Percentiles rank a stretch among this genome's conserved stretches.
Conservation (phyloP, 2,888 invertebrate species). For the Melanchra persicariae region DNA sequence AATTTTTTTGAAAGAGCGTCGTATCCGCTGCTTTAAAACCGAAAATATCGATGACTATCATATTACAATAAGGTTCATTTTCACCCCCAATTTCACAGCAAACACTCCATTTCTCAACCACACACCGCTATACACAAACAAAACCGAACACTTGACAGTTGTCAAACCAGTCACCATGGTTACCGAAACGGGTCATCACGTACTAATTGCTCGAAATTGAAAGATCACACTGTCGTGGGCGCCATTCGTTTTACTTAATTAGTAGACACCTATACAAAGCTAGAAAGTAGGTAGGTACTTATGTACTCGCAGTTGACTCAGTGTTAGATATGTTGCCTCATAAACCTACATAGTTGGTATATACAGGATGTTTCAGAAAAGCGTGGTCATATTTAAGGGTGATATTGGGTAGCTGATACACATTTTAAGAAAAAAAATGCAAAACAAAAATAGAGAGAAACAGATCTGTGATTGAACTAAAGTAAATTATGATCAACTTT, state of each 20-base stretch:
- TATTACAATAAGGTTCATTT: background rate
- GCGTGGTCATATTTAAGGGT: no score
- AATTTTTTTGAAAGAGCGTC: no score
- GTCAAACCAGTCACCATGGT: conserved; percentile 16
- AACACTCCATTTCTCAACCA: background rate
- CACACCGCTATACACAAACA: conserved; percentile 11
- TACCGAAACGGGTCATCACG: conserved; percentile 42
- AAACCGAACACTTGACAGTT: conserved; percentile 2
- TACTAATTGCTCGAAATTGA: conserved; percentile 56
- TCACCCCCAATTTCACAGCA: background rate
- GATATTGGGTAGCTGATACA: no score
- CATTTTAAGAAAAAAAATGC: no score
- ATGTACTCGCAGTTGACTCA: conserved; percentile 19
- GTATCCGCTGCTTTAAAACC: no score
- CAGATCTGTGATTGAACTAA: no score
- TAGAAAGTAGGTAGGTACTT: conserved; percentile 27
- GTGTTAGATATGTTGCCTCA: conserved; percentile 10
- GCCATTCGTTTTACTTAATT: conserved; percentile 43
- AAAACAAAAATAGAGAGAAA: no score
- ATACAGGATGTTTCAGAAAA: no score
- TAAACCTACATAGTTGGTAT: conserved; percentile 13
- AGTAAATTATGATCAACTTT: no score
- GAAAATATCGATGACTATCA: no score
- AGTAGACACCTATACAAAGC: conserved; percentile 25
- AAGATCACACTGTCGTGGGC: conserved; percentile 30